phyloP scores from a whole-genome alignment of 2,113 vertebrate species.

The Thomomys bottae region DNA sequence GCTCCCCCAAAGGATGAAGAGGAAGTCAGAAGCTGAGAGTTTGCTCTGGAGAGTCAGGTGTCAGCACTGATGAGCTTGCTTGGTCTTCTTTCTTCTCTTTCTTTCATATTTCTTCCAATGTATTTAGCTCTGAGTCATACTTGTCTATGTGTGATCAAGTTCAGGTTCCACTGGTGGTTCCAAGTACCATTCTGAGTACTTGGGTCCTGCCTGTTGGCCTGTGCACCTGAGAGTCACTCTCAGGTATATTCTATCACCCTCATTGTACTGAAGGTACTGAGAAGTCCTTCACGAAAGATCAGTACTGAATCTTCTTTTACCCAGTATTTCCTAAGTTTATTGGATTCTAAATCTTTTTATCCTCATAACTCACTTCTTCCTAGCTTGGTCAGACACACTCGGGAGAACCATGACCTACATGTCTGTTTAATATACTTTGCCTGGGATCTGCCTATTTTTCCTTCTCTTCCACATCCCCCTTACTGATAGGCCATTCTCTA shows the following conservation, averaged over 20 bases:
- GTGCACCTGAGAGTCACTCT: neutral
- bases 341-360: neutral
- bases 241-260: rapidly evolving
- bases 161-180: neutral
- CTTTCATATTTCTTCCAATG: neutral
- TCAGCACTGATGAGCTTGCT: neutral
- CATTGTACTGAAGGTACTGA: neutral
- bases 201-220: neutral
- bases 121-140: neutral
- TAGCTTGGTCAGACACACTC: neutral
- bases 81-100: neutral
- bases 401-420: neutral
- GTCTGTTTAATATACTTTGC: neutral
- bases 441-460: neutral
- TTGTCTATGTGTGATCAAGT: neutral
- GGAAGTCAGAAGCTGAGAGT: neutral
- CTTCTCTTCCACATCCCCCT: neutral
- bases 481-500: neutral
- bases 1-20: conserved; percentile 11
- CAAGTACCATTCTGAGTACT: neutral
- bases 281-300: neutral
- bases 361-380: neutral
- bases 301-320: neutral
- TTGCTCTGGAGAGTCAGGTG: conserved; percentile 42
- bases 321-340: conserved; percentile 5